Evolutionary conservation across 2,888 invertebrate species (phyloP), one percentile per base, ranked within the genome.

Genomic region (Drosophila histrio): DNA sequence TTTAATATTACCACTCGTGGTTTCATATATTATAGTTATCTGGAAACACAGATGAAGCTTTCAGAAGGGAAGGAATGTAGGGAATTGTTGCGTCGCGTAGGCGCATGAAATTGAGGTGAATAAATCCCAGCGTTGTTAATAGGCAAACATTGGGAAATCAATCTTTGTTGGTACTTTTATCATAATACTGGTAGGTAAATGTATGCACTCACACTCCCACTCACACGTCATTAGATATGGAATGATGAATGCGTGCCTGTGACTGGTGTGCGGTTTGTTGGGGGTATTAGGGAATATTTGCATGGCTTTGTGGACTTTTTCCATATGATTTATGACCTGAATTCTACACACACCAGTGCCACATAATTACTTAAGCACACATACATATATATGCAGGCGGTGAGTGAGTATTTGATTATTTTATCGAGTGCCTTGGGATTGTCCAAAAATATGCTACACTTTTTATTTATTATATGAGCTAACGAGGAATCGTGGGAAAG

Each of bases 251-350:
- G 52, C 67, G 49, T 57, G 49, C 64, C 58, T 39, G 32, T 34
- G 44, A 47, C 13, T 47, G 46, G 19, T 49, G 22, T 59, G 32
- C n/a, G 22, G 34, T 52, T 52, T 21, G 63, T 44, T 57, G 32
- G 52, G 78, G 77, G 74, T 65, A 67, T 69, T 71, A 63, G 79
- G 79, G 71, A 82, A 67, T 77, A 87, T 87, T 82, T 85, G 77
- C 77, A 82, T 85, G 69, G 65, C 67, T 71, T 79, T 88, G 84
- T 86, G 78, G 70, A 76, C 71, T 75, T 73, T 87, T 84, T 78
- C 70, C 71, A 85, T 85, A 84, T 88, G 84, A 88, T 85, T 85
- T 85, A 88, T 85, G 87, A 85, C 84, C 84, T 61, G 76, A 80
- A 88, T 88, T 83, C 69, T 70, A 52, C 15, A 36, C 32, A 61